Conservation (phyloP, 2,888 invertebrate species). For the Zaprionus lineosus region DNA sequence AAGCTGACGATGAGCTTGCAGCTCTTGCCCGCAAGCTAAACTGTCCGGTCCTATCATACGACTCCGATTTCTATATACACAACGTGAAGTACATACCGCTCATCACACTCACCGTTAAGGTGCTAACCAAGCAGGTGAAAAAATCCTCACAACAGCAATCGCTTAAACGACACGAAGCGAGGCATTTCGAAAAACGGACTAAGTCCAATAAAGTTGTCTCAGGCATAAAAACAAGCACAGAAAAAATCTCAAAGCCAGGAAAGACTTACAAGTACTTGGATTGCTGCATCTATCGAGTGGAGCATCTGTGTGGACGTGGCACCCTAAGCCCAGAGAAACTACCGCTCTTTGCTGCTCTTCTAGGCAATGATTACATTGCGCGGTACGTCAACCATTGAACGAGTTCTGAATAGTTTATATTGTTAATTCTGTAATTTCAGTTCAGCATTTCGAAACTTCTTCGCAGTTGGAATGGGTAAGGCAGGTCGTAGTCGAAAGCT, state of each 20-base stretch:
- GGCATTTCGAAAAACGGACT: constrained; percentile 77
- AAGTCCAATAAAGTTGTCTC: constrained; percentile 67
- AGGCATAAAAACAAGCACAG: constrained; percentile 46
- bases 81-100: constrained; percentile 92
- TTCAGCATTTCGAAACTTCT: constrained; percentile 88
- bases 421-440: not conserved
- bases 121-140: constrained; percentile 69
- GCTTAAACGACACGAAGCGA: constrained; percentile 70
- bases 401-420: not conserved
- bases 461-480: constrained; percentile 84
- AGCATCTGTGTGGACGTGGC: constrained; percentile 87
- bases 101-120: constrained; percentile 85
- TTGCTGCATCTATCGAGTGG: constrained; percentile 89
- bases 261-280: constrained; percentile 82
- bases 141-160: constrained; percentile 13
- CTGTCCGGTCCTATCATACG: constrained; percentile 95
- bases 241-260: not conserved
- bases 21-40: constrained; percentile 89
- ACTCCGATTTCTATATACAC: constrained; percentile 97
- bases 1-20: constrained; percentile 95
- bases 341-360: constrained; percentile 90
- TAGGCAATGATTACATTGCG: constrained; percentile 95
- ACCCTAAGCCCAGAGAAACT: constrained; percentile 87
- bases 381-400: constrained; percentile 61
- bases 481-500: constrained; percentile 71